A percentile compares a stretch with the other conserved stretches of the same genome.
These are phyloP conservation scores for Thamnophis elegans DNA, from an alignment of 2,797 vertebrate species.

Conservation along the genomic window DNA sequence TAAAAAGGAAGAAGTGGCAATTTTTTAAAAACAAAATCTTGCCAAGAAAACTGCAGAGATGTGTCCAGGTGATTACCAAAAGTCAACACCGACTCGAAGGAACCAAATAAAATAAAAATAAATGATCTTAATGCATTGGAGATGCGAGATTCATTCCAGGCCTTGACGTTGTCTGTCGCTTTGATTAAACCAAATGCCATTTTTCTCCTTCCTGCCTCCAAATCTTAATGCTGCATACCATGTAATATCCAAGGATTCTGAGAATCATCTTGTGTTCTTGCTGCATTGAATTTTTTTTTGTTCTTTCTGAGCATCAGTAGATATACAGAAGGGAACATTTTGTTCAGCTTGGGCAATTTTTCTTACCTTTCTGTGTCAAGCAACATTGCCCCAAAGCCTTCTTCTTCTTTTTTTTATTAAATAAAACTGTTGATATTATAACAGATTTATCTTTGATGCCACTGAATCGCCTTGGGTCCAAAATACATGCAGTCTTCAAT, in stretches of 20 bases:
- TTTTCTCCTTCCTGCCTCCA: not conserved
- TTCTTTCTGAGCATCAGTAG: no score
- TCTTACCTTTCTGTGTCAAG: not conserved
- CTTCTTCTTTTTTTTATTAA: not conserved
- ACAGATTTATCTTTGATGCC: not conserved
- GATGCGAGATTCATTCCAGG: not conserved
- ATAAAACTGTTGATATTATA: not conserved
- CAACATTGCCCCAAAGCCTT: not conserved
- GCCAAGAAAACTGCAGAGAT: not conserved
- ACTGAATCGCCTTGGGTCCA: no score
- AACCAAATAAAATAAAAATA: no score
- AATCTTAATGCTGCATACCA: not conserved
- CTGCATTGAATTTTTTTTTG: not conserved
- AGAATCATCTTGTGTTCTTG: not conserved
- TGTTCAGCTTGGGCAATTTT: not conserved
- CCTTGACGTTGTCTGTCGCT: not conserved
- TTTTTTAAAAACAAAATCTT: not conserved
- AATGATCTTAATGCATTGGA: not conserved
- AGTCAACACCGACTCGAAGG: not conserved
- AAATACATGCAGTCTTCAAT: not conserved
- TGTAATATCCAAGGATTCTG: not conserved
- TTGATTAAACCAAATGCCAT: not conserved
- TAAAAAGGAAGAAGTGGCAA: not conserved
- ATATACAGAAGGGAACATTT: not conserved
- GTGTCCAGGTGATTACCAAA: not conserved